Evolutionary conservation across 1,140 invertebrate species (phyloP), one percentile per base, ranked within the genome.

Genomic region (Homalodisca vitripennis): DNA sequence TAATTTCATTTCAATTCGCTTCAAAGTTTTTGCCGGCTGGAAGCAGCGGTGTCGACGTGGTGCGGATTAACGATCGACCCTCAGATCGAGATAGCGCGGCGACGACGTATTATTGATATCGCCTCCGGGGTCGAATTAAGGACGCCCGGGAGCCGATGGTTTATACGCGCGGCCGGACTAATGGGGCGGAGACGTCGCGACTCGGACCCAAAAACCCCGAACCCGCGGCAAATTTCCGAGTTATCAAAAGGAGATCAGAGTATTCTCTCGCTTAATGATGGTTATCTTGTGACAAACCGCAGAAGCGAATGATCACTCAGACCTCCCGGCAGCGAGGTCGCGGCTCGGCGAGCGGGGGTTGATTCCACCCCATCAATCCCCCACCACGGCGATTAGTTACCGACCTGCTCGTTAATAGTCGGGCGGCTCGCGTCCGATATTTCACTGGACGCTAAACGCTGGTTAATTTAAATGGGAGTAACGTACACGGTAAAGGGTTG

Each of bases 221-320:
- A 22, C 22, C 13, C 27, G 3, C 48, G 12, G 12, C 48, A 53
- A 22, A 53, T 24, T 60, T 24, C 55, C 14, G 55, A 60, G 55
- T 60, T 60, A 60, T 60, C 55, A 60, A 60, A 60, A 60, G 55
- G 29, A 2, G 55, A 60, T 60, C 55, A 60, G 55, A 51, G 22
- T n/a, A 51, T 14, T n/a, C n/a, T n/a, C n/a, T 51, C 48, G 48
- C 48, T 20, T 51, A 51, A 51, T 51, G 48, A 60, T 60, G 55
- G 55, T 60, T 26, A 30, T 27, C 55, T 60, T 10, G 27, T 24
- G 55, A 60, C 55, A 30, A 41, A n/a, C n/a, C n/a, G n/a, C n/a
- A n/a, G n/a, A n/a, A n/a, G n/a, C n/a, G n/a, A n/a, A n/a, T n/a
- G n/a, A n/a, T n/a, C n/a, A n/a, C n/a, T n/a, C n/a, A n/a, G n/a